Percentiles rank a stretch among this genome's conserved stretches.
Conservation (phyloP, 2,113 vertebrate genomes). For the Pithys albifrons region DNA sequence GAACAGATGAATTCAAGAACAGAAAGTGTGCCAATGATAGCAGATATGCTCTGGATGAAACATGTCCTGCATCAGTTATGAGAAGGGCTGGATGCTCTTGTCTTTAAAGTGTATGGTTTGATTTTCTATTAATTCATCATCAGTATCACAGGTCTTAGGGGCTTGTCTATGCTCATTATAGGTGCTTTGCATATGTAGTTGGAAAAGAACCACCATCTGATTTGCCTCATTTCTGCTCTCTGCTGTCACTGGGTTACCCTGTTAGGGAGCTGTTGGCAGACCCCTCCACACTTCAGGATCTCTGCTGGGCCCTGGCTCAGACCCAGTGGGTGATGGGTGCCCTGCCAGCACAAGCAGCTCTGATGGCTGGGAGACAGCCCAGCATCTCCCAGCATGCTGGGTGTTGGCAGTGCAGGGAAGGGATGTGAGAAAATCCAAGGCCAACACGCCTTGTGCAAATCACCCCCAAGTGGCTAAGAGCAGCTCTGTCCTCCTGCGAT, state of each 20-base stretch:
- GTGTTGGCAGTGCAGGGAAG: not conserved
- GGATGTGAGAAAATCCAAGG: not conserved
- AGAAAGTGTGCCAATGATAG: constrained; percentile 12
- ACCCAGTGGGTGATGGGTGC: fast-evolving
- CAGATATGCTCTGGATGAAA: constrained; percentile 26
- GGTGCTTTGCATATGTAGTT: constrained; percentile 6
- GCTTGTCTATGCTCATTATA: constrained; percentile 20
- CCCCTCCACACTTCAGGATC: not conserved
- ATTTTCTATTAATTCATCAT: constrained; percentile 62
- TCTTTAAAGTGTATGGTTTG: constrained; percentile 56
- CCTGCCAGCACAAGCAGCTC: fast-evolving
- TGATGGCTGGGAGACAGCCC: not conserved
- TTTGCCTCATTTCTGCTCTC: not conserved
- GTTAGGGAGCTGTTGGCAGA: not conserved
- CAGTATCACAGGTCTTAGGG: constrained; percentile 2
- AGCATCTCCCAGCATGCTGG: not conserved
- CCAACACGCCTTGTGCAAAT: not conserved
- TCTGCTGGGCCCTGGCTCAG: not conserved
- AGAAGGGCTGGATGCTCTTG: constrained; percentile 40
- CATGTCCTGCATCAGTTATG: constrained; percentile 58
- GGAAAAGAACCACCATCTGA: not conserved
- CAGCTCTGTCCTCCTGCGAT: not conserved
- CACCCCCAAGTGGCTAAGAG: not conserved
- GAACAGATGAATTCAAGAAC: constrained; percentile 55
- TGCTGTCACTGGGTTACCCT: not conserved